phyloP scores from a whole-genome alignment of 92 coral and sea anemone species.

The Epizoanthus ramosus region DNA sequence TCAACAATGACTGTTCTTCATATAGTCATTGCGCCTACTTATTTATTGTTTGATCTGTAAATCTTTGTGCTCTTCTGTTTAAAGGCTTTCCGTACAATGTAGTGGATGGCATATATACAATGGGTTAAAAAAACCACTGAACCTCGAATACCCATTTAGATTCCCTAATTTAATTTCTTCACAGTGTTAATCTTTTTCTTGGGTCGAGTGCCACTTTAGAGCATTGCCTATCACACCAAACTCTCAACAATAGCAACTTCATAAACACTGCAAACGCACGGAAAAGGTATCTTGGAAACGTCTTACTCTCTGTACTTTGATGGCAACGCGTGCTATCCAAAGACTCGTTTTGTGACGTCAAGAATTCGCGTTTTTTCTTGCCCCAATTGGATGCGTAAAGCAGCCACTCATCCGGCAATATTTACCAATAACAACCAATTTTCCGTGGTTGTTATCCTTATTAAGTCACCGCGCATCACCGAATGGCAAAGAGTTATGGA shows the following conservation, averaged over 20 bases:
- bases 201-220: background rate
- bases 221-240: background rate
- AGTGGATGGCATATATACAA: background rate
- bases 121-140: slow-evolving; percentile 7
- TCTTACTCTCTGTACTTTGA: background rate
- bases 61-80: slow-evolving; percentile 9
- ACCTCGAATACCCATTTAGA: slow-evolving; percentile 2
- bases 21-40: background rate
- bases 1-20: background rate
- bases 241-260: background rate
- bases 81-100: slow-evolving; percentile 2
- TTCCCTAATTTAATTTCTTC: background rate
- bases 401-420: background rate
- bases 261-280: background rate
- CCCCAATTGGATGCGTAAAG: background rate
- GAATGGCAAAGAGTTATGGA: background rate
- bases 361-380: background rate
- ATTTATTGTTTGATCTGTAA: background rate
- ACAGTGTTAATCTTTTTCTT: slow-evolving; percentile 5
- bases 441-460: background rate
- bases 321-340: slow-evolving; percentile 4
- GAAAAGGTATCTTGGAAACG: background rate
- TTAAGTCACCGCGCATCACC: background rate
- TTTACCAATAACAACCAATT: slow-evolving; percentile 17
- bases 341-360: slow-evolving; percentile 30